A percentile compares a stretch with the other conserved stretches of the same genome.
These are phyloP conservation scores for Caerostris darwini DNA, from an alignment of 1,140 invertebrate species.

Conservation along the genomic window DNA sequence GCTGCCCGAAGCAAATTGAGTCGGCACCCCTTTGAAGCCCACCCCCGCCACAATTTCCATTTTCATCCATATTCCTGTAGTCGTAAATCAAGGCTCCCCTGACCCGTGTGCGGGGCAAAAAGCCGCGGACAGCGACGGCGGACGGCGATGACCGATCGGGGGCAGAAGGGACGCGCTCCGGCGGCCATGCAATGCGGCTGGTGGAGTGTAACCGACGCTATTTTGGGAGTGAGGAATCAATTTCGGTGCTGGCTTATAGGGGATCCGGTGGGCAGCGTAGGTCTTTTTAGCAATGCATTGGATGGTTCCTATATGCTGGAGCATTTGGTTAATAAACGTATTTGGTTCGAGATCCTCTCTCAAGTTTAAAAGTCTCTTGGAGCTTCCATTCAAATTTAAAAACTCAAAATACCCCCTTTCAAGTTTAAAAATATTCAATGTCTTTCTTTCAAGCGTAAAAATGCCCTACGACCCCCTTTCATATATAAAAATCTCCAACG, in stretches of 20 bases:
- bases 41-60: neutral
- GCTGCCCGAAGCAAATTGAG: neutral
- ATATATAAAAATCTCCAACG: too few relatives aligned
- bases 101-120: neutral
- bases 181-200: slow-evolving; percentile 36
- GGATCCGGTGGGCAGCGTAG: too few relatives aligned
- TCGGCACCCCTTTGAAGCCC: neutral
- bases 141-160: neutral
- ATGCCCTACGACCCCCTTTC: too few relatives aligned
- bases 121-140: neutral
- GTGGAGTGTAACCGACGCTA: slow-evolving; percentile 57
- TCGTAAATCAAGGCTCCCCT: neutral
- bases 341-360: too few relatives aligned
- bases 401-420: too few relatives aligned
- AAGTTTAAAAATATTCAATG: too few relatives aligned
- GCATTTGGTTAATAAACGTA: too few relatives aligned
- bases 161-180: neutral
- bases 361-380: too few relatives aligned
- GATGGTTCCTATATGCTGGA: too few relatives aligned
- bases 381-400: too few relatives aligned
- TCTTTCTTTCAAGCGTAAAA: too few relatives aligned
- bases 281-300: too few relatives aligned
- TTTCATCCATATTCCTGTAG: neutral
- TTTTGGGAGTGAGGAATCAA: slow-evolving; percentile 62
- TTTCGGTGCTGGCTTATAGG: slow-evolving; percentile 14